A percentile compares a stretch with the other conserved stretches of the same genome.
Evolutionary conservation across 2,888 invertebrate genomes (phyloP).

Genomic region (Hemistola chrysoprasaria): DNA sequence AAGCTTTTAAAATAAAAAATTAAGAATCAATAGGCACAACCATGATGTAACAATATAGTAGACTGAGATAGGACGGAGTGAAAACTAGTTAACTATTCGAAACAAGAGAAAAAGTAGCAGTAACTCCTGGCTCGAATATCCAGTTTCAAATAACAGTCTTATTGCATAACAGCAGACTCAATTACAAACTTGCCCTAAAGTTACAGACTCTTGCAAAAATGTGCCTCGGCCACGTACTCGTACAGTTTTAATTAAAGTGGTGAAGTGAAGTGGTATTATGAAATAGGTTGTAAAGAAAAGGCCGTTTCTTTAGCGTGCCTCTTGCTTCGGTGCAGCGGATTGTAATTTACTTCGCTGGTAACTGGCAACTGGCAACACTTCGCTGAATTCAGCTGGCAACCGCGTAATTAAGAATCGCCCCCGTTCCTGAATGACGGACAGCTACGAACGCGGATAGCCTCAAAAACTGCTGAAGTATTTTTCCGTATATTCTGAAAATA

Average conservation of each 20-base stretch:
- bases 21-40: conserved; percentile 2
- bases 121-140: conserved; percentile 2
- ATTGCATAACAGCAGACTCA: conserved; percentile 11
- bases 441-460: conserved; percentile 3
- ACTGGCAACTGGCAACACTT: not conserved
- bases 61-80: no score
- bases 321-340: conserved; percentile 1
- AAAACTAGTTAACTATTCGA: no score
- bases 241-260: conserved; percentile 68
- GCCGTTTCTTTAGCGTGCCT: conserved; percentile 10
- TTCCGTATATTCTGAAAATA: conserved; percentile 1
- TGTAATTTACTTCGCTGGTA: conserved; percentile 12
- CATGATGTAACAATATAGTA: no score
- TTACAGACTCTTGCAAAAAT: conserved; percentile 45
- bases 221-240: conserved; percentile 46
- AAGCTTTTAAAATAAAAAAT: not conserved
- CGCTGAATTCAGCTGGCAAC: conserved; percentile 11
- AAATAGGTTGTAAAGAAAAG: conserved; percentile 2
- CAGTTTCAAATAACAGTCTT: conserved; percentile 6
- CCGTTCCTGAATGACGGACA: conserved; percentile 27
- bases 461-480: conserved; percentile 11
- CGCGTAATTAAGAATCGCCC: conserved; percentile 27
- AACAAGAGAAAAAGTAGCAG: conserved; percentile 6
- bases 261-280: conserved; percentile 32
- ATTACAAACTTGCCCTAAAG: conserved; percentile 25